Evolutionary conservation across 1,140 invertebrate species (phyloP).

Genomic region (Monochamus saltuarius): DNA sequence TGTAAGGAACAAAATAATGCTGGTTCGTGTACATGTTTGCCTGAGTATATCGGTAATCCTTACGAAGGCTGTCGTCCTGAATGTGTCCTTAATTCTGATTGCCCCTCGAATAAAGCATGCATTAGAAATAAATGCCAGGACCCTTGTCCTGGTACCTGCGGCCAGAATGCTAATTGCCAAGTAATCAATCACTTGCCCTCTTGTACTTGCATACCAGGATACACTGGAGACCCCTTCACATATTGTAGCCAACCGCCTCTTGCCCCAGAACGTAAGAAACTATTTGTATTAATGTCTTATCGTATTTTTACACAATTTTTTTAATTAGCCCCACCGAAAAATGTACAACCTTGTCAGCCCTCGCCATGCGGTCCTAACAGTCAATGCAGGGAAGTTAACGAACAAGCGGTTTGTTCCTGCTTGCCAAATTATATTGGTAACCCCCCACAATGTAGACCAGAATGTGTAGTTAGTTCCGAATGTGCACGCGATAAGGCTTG

Average conservation of each 20-base stretch:
- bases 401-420: slow-evolving; percentile 67
- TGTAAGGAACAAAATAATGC: slow-evolving; percentile 65
- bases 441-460: slow-evolving; percentile 73
- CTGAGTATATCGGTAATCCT: slow-evolving; percentile 66
- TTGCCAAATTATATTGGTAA: slow-evolving; percentile 70
- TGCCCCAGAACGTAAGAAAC: slow-evolving; percentile 14
- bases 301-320: background rate
- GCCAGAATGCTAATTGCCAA: slow-evolving; percentile 62
- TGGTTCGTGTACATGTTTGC: slow-evolving; percentile 68
- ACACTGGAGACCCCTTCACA: slow-evolving; percentile 72
- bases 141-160: slow-evolving; percentile 70
- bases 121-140: slow-evolving; percentile 68
- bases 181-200: slow-evolving; percentile 67
- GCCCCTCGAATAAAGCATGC: slow-evolving; percentile 62
- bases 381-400: slow-evolving; percentile 65
- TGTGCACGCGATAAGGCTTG: slow-evolving; percentile 73
- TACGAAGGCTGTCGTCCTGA: slow-evolving; percentile 65
- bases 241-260: slow-evolving; percentile 56
- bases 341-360: slow-evolving; percentile 62
- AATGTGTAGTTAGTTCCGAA: slow-evolving; percentile 77
- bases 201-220: slow-evolving; percentile 68
- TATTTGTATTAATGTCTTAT: background rate
- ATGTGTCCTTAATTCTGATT: slow-evolving; percentile 68
- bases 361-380: slow-evolving; percentile 72
- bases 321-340: background rate